Evolutionary conservation across 1,140 invertebrate genomes (phyloP), one percentile per base, ranked within the genome.

Genomic region (Eumeta japonica): DNA sequence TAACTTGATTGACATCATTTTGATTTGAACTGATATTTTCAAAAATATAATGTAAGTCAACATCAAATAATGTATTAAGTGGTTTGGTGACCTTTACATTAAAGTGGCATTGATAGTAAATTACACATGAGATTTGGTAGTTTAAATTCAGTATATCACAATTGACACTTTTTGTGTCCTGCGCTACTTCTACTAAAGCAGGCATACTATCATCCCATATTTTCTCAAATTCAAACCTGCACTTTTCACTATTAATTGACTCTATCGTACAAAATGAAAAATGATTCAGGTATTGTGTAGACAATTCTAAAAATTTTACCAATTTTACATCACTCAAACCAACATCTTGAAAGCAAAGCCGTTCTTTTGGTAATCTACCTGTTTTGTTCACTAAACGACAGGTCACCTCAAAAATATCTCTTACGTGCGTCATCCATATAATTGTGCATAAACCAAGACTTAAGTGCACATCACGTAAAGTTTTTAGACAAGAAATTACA

Each of bases 371-470:
- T 35, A 90, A 66, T 72, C 89, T 91, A 9, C 91, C 91, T 9
- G 89, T 83, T 76, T 94, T 95, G 49, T 95, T 92, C 27, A 95
- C 86, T 1, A 96, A 71, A 51, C 87, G 84, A 13, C 84, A 84
- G 13, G 81, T 74, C 1, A 80, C 72, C 73, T 91, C 86, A 55
- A 92, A 83, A 15, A 81, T 75, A 55, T 86, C 85, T 51, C 85
- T 84, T 14, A 94, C 64, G 55, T 92, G 90, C 36, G 89, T 87
- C 32, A 86, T 87, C 93, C 93, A 97, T 43, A 94, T 76, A 52
- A 97, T 80, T 41, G 83, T 85, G 52, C 86, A 90, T 5, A 93
- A 76, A 53, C 88, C 89, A 49, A 87, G 81, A 50, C 82, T 81
- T 35, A 90, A 71, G 29, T 82, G 75, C 16, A 79, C 59, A 52